Evolutionary conservation across 64 coral and sea anemone genomes (phyloP).

Genomic region (Cladopsammia gracilis): DNA sequence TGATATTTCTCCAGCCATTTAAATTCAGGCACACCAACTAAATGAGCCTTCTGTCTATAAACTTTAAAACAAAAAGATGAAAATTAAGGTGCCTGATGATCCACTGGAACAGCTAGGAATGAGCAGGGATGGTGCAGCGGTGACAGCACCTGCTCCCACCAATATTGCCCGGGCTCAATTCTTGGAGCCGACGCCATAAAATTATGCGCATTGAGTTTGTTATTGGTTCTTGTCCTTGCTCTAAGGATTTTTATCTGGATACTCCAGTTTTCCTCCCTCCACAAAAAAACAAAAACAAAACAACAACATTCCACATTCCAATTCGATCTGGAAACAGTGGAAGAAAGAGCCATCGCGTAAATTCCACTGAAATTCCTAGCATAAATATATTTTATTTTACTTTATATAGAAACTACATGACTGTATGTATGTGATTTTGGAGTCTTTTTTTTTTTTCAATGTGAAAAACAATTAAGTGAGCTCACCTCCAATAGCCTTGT

Average conservation of each 20-base stretch:
- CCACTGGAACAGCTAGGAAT: background rate
- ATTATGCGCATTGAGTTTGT: no score
- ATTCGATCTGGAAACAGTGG: background rate
- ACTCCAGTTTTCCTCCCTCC: no score
- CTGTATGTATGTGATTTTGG: no score
- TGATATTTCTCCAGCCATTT: constrained; percentile 95
- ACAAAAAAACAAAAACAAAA: background rate
- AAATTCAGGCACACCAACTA: constrained; percentile 89
- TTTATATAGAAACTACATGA: no score
- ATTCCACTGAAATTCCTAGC: no score
- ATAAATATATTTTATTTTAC: no score
- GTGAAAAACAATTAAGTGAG: background rate
- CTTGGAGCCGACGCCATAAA: no score
- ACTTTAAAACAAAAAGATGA: constrained; percentile 27
- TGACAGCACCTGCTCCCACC: no score
- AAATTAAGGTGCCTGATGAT: background rate
- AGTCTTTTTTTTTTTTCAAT: background rate
- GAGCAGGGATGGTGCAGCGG: background rate
- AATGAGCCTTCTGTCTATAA: constrained; percentile 80
- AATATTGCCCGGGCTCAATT: no score
- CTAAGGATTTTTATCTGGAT: no score
- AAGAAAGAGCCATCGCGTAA: no score
- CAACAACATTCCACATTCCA: background rate
- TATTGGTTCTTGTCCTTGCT: no score
- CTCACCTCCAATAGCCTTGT: constrained; percentile 48